These are phyloP conservation scores for Poeciliopsis gracilis DNA, from an alignment of 2,797 vertebrate species.

Conservation along the genomic window DNA sequence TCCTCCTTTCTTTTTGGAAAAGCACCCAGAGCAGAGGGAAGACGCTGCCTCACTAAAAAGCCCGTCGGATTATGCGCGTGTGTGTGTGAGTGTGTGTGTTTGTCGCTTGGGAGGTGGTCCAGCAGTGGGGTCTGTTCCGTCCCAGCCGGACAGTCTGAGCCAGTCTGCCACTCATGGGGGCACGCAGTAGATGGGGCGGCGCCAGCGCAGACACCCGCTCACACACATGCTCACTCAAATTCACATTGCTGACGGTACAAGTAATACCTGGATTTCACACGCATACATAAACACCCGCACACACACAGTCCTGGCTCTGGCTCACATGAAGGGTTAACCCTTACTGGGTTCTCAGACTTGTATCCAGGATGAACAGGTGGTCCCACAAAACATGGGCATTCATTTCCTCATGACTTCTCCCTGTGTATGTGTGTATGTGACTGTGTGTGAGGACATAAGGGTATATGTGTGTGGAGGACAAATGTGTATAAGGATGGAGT, in stretches of 20 bases:
- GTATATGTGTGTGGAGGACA: not conserved
- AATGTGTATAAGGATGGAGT: not conserved
- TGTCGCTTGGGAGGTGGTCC: constrained; percentile 64
- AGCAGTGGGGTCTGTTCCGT: constrained; percentile 74
- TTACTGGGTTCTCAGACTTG: constrained; percentile 77
- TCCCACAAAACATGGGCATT: constrained; percentile 82
- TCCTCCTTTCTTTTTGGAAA: not conserved
- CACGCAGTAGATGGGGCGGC: constrained; percentile 75
- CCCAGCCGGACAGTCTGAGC: constrained; percentile 76
- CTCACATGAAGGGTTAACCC: constrained; percentile 77
- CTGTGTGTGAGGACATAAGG: constrained; percentile 26
- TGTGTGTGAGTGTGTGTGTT: constrained; percentile 22
- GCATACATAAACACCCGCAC: constrained; percentile 11
- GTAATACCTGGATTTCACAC: constrained; percentile 15
- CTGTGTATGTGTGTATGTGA: constrained; percentile 1
- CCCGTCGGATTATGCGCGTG: constrained; percentile 34
- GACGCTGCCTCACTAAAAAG: constrained; percentile 55
- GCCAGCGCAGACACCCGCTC: constrained; percentile 52
- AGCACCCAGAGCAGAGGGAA: constrained; percentile 29
- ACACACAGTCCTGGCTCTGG: constrained; percentile 59
- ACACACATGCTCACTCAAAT: constrained; percentile 21
- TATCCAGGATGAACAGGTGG: constrained; percentile 83
- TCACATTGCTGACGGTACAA: not conserved
- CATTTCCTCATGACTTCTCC: constrained; percentile 80
- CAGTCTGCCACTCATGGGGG: constrained; percentile 80